phyloP scores from a whole-genome alignment of 2,797 vertebrate species.

The Rhinella marina region DNA sequence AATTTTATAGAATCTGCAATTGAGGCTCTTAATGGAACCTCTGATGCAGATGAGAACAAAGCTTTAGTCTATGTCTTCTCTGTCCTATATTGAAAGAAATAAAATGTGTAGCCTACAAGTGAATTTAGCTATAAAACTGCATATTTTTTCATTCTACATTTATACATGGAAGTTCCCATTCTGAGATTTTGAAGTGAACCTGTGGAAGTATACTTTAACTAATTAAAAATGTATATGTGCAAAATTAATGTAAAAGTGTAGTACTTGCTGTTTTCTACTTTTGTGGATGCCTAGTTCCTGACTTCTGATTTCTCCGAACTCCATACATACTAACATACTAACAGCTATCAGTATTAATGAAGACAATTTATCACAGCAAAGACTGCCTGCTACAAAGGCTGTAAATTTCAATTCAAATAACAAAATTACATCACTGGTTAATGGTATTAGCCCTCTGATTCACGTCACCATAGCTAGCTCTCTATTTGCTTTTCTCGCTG shows the following conservation, averaged over 20 bases:
- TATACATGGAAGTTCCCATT: no score
- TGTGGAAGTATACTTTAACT: no score
- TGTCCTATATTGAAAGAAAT: no score
- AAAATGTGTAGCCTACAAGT: no score
- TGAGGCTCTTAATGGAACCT: no score
- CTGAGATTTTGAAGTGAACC: background rate
- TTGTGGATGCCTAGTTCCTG: background rate
- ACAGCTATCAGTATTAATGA: slow-evolving; percentile 25
- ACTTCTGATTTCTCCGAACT: background rate
- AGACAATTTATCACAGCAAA: slow-evolving; percentile 32
- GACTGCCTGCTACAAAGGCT: slow-evolving; percentile 28
- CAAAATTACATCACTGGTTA: slow-evolving; percentile 55
- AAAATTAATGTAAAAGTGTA: background rate
- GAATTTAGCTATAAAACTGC: no score
- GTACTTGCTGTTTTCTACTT: background rate
- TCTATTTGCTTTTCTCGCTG: slow-evolving; percentile 48
- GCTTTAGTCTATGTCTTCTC: no score
- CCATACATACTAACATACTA: background rate
- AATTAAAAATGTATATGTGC: background rate
- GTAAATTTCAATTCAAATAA: slow-evolving; percentile 41
- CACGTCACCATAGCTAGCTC: slow-evolving; percentile 45
- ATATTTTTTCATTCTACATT: no score
- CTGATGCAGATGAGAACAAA: no score
- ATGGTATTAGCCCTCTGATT: slow-evolving; percentile 51
- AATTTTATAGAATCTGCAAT: no score